Percentiles rank a stretch among this genome's conserved stretches.
Conservation (phyloP, 1,140 invertebrate genomes). For the Mycetomoellerius zeteki region DNA sequence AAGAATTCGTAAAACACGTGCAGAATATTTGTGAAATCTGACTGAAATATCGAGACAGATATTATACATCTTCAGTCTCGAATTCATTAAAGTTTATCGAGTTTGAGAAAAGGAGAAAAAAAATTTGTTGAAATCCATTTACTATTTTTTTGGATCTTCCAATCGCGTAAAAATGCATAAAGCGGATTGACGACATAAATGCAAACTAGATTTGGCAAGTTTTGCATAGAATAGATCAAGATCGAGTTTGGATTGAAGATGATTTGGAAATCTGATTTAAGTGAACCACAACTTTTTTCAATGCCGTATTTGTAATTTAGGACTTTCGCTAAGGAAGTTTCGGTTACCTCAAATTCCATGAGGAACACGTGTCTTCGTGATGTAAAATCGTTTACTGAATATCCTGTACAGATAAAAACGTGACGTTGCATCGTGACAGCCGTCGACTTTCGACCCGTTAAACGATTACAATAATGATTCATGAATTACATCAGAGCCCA, state of each 20-base stretch:
- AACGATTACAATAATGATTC: slow-evolving; percentile 21
- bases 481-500: slow-evolving; percentile 19
- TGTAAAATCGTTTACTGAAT: neutral
- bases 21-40: neutral
- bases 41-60: neutral
- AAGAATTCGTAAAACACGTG: slow-evolving; percentile 13
- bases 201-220: neutral
- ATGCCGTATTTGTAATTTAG: neutral
- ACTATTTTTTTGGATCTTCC: neutral
- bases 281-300: neutral
- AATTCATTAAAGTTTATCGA: neutral
- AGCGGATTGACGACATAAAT: neutral
- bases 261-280: neutral
- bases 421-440: neutral
- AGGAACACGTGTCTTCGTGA: neutral
- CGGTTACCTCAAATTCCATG: neutral
- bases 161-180: no score
- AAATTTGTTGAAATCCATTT: neutral
- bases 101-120: neutral
- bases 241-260: neutral
- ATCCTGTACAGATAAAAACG: slow-evolving; percentile 25
- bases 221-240: neutral
- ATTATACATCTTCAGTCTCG: neutral
- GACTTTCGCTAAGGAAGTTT: neutral
- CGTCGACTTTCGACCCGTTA: neutral